Conservation (phyloP, 92 coral and sea anemone genomes). For the Montipora capitata region DNA sequence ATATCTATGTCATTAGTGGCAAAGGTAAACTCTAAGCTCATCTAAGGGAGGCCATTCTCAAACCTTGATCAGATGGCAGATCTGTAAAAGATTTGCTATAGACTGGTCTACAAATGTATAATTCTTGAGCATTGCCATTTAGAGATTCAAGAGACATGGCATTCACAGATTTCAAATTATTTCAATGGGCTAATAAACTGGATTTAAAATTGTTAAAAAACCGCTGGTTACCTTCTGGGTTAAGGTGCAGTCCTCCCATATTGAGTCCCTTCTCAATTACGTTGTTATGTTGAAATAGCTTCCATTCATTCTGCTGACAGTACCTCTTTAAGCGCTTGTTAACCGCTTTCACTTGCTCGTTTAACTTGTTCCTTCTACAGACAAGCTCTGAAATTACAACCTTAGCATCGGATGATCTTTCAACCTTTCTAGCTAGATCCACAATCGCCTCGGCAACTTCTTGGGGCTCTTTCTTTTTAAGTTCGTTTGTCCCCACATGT, state of each 20-base stretch:
- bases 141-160: slow-evolving; percentile 34
- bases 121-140: slow-evolving; percentile 29
- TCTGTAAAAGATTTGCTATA: slow-evolving; percentile 18
- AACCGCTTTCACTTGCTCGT: slow-evolving; percentile 51
- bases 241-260: slow-evolving; percentile 43
- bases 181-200: background rate
- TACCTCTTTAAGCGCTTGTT: slow-evolving; percentile 56
- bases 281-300: slow-evolving; percentile 43
- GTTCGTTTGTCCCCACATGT: no score
- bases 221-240: slow-evolving; percentile 30
- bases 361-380: slow-evolving; percentile 38
- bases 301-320: slow-evolving; percentile 47
- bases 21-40: slow-evolving; percentile 19
- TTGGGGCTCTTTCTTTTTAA: no score
- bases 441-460: no score
- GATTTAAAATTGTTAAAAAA: background rate
- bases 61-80: slow-evolving; percentile 31
- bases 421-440: no score
- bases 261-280: slow-evolving; percentile 44
- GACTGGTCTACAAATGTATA: background rate
- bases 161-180: slow-evolving; percentile 21
- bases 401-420: no score
- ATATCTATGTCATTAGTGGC: slow-evolving; percentile 4
- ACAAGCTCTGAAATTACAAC: slow-evolving; percentile 62
- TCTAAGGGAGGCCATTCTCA: slow-evolving; percentile 42